Base-by-base conservation (phyloP, 1,140 invertebrate genomes). In the Dufourea novaeangliae region DNA sequence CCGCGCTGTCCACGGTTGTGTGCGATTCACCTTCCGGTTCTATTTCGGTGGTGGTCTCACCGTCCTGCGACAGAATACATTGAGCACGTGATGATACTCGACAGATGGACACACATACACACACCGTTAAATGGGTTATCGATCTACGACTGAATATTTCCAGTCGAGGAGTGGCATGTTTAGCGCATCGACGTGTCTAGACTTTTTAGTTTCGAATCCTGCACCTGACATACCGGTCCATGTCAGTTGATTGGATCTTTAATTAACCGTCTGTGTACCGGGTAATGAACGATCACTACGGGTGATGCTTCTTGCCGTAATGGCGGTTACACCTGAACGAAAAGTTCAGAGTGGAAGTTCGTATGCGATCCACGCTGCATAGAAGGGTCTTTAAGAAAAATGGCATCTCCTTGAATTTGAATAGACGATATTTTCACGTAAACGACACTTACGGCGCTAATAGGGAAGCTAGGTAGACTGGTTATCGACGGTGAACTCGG, bases 381-480 rank as follows among this genome's bases (percentile, higher is more conserved):
- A n/a, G n/a, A n/a, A n/a, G n/a, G n/a, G n/a, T n/a, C n/a, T n/a
- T 50, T n/a, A 17, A n/a, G 10, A 50, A 56, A 12, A 27, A 29
- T 27, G 52, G 52, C 12, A 1, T 25, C 11, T 14, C 11, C 14
- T 12, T 29, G 46, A 1, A 22, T 44, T 12, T 3, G 41, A 46
- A 56, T 54, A 22, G 29, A 25, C 14, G 22, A 20, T 50, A n/a
- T 50, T 17, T 17, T n/a, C 17, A 50, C n/a, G 46, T n/a, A 50
- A 46, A 44, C 7, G 22, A 10, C 66, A 93, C 94, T 93, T 83
- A 95, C 95, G 84, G 95, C 94, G 86, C 95, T 96, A 85, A 96
- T 94, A 64, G 96, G 95, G 91, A 96, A 96, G 90, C 95, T 95
- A 39, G 96, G 95, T 74, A 97, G 93, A 34, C 96, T 96, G 5